Conservation (phyloP, 2,113 vertebrate genomes). For the Stegastes partitus region DNA sequence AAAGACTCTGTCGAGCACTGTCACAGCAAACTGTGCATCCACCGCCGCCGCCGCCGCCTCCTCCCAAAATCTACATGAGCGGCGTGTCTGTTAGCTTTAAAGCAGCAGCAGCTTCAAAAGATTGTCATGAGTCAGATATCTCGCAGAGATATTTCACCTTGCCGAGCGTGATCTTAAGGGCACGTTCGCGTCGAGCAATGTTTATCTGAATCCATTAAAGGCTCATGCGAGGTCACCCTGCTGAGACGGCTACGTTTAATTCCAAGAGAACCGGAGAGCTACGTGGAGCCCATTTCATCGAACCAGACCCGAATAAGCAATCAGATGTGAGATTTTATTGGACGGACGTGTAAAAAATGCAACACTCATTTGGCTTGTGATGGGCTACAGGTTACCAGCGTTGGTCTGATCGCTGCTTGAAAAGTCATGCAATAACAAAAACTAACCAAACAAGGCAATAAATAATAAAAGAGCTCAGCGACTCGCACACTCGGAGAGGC, state of each 20-base stretch:
- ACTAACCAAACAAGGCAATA: too few species aligned
- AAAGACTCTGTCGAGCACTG: neutral
- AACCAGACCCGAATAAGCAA: neutral
- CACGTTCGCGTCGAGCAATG: constrained; percentile 13
- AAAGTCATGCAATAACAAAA: too few species aligned
- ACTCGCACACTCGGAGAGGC: too few species aligned
- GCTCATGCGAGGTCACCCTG: neutral
- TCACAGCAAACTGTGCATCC: constrained; percentile 23
- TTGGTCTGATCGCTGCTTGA: too few species aligned
- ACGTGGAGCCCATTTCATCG: neutral
- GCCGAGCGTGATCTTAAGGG: constrained; percentile 18
- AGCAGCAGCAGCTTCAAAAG: constrained; percentile 27
- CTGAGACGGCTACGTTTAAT: neutral
- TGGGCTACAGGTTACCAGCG: too few species aligned
- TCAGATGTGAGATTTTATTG: neutral
- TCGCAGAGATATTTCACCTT: constrained; percentile 36
- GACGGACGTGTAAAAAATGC: neutral
- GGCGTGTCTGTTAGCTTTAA: neutral
- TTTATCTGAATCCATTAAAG: constrained; percentile 36
- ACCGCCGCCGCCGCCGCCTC: constrained; percentile 25
- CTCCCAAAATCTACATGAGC: neutral
- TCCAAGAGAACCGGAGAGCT: constrained; percentile 14
- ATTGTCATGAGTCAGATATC: constrained; percentile 19
- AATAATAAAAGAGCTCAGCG: too few species aligned
- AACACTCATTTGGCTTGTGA: neutral